Conservation (phyloP, 1,140 invertebrate species). For the Zaprionus gabonicus region DNA sequence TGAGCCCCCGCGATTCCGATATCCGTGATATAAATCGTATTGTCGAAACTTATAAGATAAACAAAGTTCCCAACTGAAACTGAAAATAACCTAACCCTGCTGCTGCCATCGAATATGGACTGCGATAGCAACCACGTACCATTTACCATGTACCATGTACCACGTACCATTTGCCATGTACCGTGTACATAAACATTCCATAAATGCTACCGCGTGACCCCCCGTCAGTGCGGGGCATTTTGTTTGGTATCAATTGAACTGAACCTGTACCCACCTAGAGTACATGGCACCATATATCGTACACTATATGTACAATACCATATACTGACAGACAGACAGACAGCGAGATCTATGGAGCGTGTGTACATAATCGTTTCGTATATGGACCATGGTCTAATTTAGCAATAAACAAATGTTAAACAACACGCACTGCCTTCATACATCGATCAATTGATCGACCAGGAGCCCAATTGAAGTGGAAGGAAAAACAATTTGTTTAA, state of each 20-base stretch:
- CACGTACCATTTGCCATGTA: too few species aligned
- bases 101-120: constrained; percentile 28
- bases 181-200: constrained; percentile 47
- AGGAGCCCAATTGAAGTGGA: background rate
- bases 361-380: constrained; percentile 13
- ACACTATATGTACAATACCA: background rate
- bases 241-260: constrained; percentile 28
- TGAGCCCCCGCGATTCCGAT: constrained; percentile 31
- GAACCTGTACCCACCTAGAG: constrained; percentile 23
- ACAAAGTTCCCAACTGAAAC: constrained; percentile 62
- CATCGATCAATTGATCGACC: background rate
- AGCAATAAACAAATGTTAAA: constrained; percentile 40
- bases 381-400: constrained; percentile 35
- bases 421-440: constrained; percentile 3
- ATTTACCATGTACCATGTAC: constrained; percentile 3
- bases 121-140: constrained; percentile 18
- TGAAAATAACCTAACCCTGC: constrained; percentile 55
- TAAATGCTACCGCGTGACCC: constrained; percentile 19
- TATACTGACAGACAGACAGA: constrained; percentile 21
- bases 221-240: background rate
- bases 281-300: background rate
- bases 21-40: constrained; percentile 69
- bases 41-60: constrained; percentile 71
- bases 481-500: constrained; percentile 14
- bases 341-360: background rate